Evolutionary conservation across 1,140 invertebrate genomes (phyloP).

Genomic region (Anoplolepis gracilipes): DNA sequence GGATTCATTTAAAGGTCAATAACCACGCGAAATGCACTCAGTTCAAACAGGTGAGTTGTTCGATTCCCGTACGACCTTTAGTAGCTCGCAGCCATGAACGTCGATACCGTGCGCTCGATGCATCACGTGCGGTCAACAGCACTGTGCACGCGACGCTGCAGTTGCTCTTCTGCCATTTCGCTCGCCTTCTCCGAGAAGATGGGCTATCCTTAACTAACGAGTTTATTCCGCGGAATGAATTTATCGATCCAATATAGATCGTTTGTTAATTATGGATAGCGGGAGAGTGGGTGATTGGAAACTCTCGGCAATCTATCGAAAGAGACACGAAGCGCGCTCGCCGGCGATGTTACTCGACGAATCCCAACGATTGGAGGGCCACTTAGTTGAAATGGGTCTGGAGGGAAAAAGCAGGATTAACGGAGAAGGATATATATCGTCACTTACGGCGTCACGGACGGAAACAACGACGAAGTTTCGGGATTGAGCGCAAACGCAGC

Average conservation of each 20-base stretch:
- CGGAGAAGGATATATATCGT: constrained; percentile 44
- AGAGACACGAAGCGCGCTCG: constrained; percentile 21
- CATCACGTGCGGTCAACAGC: constrained; percentile 68
- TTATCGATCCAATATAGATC: constrained; percentile 59
- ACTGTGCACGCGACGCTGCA: constrained; percentile 48
- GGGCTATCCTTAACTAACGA: constrained; percentile 35
- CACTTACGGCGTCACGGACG: constrained; percentile 13
- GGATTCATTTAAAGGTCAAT: constrained; percentile 45
- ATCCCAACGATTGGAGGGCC: constrained; percentile 42
- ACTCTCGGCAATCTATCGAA: constrained; percentile 44
- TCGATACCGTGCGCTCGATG: constrained; percentile 44
- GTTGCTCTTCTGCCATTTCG: constrained; percentile 48
- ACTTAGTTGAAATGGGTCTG: constrained; percentile 53
- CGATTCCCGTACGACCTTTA: constrained; percentile 28
- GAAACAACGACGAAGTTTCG: constrained; percentile 32
- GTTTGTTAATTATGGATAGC: constrained; percentile 76
- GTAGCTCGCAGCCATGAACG: constrained; percentile 23
- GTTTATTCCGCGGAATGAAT: constrained; percentile 8
- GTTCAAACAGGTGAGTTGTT: constrained; percentile 50
- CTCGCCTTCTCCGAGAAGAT: constrained; percentile 39
- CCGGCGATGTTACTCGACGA: neutral
- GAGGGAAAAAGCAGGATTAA: constrained; percentile 40
- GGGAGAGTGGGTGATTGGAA: constrained; percentile 43
- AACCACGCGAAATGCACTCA: constrained; percentile 14
- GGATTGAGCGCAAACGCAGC: constrained; percentile 17